A percentile compares a stretch with the other conserved stretches of the same genome.
Conservation (phyloP, 2,797 vertebrate genomes). For the Arnoldichthys spilopterus region DNA sequence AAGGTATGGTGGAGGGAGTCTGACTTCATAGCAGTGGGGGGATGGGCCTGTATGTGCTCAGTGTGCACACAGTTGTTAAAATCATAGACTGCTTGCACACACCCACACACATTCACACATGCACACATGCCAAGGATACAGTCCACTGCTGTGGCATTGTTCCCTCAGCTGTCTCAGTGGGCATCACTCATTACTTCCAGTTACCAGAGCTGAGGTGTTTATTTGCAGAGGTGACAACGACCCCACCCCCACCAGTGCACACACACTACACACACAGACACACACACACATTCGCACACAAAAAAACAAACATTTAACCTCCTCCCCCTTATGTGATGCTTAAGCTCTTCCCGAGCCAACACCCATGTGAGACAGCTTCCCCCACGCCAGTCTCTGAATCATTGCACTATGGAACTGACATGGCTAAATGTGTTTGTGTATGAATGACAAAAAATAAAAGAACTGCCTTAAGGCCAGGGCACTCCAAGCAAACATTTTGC, state of each 20-base stretch:
- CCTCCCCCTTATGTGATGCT: background rate
- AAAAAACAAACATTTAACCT: background rate
- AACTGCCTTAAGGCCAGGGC: background rate
- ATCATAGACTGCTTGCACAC: background rate
- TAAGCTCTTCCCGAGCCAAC: conserved; percentile 19
- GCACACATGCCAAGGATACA: conserved; percentile 3
- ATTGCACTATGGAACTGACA: background rate
- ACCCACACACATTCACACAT: background rate
- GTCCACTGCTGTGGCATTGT: conserved; percentile 20
- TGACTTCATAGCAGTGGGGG: conserved; percentile 24
- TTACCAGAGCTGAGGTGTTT: conserved; percentile 21
- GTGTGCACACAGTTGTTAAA: background rate
- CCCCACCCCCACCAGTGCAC: background rate
- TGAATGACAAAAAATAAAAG: background rate
- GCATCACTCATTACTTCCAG: conserved; percentile 42
- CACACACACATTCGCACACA: conserved; percentile 4
- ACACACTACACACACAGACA: background rate
- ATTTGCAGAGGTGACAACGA: conserved; percentile 12
- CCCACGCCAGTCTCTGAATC: conserved; percentile 34
- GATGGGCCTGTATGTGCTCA: conserved; percentile 27
- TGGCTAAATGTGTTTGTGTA: background rate
- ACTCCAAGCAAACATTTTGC: background rate
- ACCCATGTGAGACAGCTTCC: conserved; percentile 48
- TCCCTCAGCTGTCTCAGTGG: conserved; percentile 29
- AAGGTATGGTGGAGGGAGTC: conserved; percentile 24